Conservation (phyloP, 2,888 invertebrate genomes). For the Griposia aprilina region DNA sequence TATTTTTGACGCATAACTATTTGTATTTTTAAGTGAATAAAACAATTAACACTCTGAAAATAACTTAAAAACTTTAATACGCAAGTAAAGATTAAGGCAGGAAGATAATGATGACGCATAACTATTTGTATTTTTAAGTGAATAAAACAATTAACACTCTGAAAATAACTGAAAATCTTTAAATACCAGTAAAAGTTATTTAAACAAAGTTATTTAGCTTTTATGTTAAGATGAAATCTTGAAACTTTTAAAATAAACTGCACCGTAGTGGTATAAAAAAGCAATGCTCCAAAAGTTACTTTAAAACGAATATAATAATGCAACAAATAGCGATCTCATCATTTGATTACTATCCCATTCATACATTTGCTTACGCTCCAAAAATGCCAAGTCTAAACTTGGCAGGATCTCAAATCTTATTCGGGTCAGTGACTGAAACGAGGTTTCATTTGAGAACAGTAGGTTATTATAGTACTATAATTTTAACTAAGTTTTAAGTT, state of each 20-base stretch:
- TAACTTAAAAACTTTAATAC: too few species aligned
- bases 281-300: not conserved
- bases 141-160: not conserved
- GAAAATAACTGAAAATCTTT: not conserved
- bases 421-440: constrained; percentile 45
- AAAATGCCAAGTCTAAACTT: constrained; percentile 46
- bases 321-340: constrained; percentile 43
- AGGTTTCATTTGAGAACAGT: constrained; percentile 32
- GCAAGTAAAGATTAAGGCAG: too few species aligned
- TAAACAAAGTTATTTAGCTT: not conserved
- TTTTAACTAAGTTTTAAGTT: constrained; percentile 35
- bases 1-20: too few species aligned
- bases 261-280: not conserved
- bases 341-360: constrained; percentile 46
- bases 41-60: too few species aligned
- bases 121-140: not conserved
- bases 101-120: too few species aligned
- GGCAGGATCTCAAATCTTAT: constrained; percentile 52
- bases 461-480: constrained; percentile 15
- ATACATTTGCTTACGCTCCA: constrained; percentile 29
- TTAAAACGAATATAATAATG: constrained; percentile 13
- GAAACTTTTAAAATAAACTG: not conserved
- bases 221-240: not conserved
- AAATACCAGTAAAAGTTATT: not conserved
- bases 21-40: too few species aligned